phyloP scores from a whole-genome alignment of 2,888 invertebrate genomes.

The Chloroclysta siterata region DNA sequence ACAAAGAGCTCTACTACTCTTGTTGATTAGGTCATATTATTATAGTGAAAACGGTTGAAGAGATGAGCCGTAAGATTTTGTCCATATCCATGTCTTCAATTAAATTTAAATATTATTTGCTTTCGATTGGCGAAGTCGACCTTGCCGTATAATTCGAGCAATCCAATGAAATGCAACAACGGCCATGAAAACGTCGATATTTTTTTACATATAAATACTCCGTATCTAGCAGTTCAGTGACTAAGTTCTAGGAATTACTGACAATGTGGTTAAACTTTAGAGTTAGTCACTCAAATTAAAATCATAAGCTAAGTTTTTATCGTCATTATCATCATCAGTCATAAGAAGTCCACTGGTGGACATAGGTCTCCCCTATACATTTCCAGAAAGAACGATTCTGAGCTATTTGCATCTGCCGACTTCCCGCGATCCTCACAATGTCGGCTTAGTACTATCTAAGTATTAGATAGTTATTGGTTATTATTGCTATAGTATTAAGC shows the following conservation, averaged over 20 bases:
- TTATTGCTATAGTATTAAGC: too few relatives aligned
- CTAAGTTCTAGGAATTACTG: conserved; percentile 27
- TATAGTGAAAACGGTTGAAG: too few relatives aligned
- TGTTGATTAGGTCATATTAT: too few relatives aligned
- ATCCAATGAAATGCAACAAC: conserved; percentile 60
- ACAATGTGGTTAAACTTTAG: conserved; percentile 14
- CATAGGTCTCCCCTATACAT: too few relatives aligned
- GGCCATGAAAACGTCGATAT: conserved; percentile 58
- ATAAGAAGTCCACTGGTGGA: too few relatives aligned
- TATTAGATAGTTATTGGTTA: too few relatives aligned
- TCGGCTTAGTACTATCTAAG: too few relatives aligned
- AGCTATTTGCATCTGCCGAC: too few relatives aligned
- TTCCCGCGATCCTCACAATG: too few relatives aligned
- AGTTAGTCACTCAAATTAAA: conserved; percentile 17
- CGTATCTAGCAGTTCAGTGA: conserved; percentile 13
- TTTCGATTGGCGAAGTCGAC: conserved; percentile 44
- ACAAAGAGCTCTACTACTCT: too few relatives aligned
- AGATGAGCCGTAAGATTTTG: background rate
- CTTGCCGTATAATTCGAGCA: conserved; percentile 61
- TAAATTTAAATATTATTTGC: conserved; percentile 9
- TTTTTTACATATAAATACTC: conserved; percentile 39
- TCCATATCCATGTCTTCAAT: conserved; percentile 1
- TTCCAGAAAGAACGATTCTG: too few relatives aligned
- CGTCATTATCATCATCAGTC: too few relatives aligned
- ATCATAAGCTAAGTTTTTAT: background rate